Percentiles rank a stretch among this genome's conserved stretches.
Conservation (phyloP, 2,113 vertebrate species). For the Mesembrinibis cayennensis region DNA sequence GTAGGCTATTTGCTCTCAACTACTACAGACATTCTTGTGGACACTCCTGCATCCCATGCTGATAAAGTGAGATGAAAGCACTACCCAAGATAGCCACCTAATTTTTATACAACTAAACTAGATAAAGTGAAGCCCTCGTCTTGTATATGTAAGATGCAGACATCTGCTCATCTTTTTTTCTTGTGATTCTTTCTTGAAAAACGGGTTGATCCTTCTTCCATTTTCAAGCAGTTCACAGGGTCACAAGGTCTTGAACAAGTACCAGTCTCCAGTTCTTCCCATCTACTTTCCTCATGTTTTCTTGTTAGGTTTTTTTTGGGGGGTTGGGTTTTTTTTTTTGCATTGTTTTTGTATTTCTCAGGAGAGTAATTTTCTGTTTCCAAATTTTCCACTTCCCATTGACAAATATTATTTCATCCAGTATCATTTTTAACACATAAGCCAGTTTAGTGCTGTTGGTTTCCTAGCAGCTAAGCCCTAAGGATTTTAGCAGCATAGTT, state of each 20-base stretch:
- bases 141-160: neutral
- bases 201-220: neutral
- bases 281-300: neutral
- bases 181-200: neutral
- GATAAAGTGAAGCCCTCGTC: neutral
- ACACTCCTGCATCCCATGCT: neutral
- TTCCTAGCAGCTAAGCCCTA: neutral
- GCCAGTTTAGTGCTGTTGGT: neutral
- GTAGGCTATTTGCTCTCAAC: neutral
- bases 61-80: neutral
- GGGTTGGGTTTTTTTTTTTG: neutral
- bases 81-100: neutral
- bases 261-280: neutral
- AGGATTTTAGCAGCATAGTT: neutral
- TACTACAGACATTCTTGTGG: neutral
- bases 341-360: neutral
- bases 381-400: constrained; percentile 10
- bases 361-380: neutral
- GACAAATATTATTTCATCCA: neutral
- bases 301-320: neutral
- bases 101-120: neutral
- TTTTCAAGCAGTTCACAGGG: neutral
- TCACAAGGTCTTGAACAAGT: neutral
- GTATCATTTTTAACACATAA: neutral
- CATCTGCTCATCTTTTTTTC: neutral